Base-by-base conservation (phyloP, 2,888 invertebrate genomes). In the Leptogaster cylindrica region DNA sequence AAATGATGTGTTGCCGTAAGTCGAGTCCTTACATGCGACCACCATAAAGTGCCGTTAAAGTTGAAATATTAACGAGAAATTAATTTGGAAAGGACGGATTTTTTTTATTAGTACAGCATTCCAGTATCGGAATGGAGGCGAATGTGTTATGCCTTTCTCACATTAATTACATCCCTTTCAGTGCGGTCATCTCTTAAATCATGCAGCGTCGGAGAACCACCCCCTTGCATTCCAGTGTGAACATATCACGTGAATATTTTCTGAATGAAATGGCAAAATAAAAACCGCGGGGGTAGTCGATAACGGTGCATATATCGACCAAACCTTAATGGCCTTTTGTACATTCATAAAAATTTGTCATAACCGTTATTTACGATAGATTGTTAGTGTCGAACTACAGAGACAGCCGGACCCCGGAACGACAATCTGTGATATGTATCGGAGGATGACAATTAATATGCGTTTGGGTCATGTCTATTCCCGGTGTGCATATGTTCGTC, bases 271-370 rank as follows among this genome's bases (percentile, higher is more conserved):
- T 55, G 39, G 36, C 20, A 36, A 33, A 28, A 23, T 25, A 46
- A 39, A 55, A 55, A 20, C 36, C 18, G 23, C 20, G 23, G 55
- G 48, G 20, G 48, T 8, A 8, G 31, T 8, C 6, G 31, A 6
- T 6, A 6, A 8, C 6, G 31, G 31, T 31, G 6, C 31, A 14
- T 20, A 25, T n/a, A n/a, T 41, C 14, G 55, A 55, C 36, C 55
- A 23, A 23, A 33, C 8, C 20, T n/a, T 31, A 33, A n/a, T 41
- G 25, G 44, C 16, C 31, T 10, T 10, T 31, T 20, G 10, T n/a
- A 28, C 41, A 61, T 61, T 44, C 61, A 61, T 61, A 61, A 61
- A 48, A 61, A 61, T 61, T 61, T 61, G 61, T 61, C 61, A 61
- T 61, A 61, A 44, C 44, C 44, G 44, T 61, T 44, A 61, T 61